phyloP scores from a whole-genome alignment of 1,140 invertebrate genomes.

The Stratiolaelaps scimitus region DNA sequence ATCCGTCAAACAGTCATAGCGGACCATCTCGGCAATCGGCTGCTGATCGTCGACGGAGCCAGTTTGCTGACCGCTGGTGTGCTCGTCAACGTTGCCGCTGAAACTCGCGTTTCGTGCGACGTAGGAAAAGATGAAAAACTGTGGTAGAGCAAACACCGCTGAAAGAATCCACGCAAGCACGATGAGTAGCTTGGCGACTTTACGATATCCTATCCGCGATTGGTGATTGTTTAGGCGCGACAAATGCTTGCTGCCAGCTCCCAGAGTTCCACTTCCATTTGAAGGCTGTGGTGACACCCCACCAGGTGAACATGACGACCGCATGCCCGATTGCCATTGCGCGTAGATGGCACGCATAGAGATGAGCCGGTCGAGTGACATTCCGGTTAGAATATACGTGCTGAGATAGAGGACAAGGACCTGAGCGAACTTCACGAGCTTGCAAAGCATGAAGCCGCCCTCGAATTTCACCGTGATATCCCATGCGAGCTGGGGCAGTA shows the following conservation, averaged over 20 bases:
- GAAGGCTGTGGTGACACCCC: too few species aligned
- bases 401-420: conserved; percentile 68
- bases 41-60: neutral
- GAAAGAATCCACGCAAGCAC: conserved; percentile 55
- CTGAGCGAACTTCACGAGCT: conserved; percentile 65
- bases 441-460: conserved; percentile 60
- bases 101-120: conserved; percentile 41
- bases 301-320: too few species aligned
- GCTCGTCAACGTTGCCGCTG: conserved; percentile 36
- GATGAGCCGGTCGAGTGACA: conserved; percentile 61
- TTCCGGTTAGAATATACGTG: conserved; percentile 65
- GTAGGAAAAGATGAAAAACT: conserved; percentile 52
- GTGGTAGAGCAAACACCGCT: conserved; percentile 59
- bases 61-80: too few species aligned
- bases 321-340: conserved; percentile 44
- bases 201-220: neutral
- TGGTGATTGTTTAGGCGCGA: conserved; percentile 1
- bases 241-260: too few species aligned
- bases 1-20: conserved; percentile 54
- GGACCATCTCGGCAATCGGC: neutral
- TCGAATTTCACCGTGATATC: conserved; percentile 61
- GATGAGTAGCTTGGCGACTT: conserved; percentile 42
- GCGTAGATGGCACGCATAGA: conserved; percentile 57
- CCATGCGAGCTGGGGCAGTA: conserved; percentile 64
- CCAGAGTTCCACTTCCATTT: too few species aligned